A percentile compares a stretch with the other conserved stretches of the same genome.
Conservation (phyloP, 92 coral and sea anemone genomes). For the Plumapathes pennacea region DNA sequence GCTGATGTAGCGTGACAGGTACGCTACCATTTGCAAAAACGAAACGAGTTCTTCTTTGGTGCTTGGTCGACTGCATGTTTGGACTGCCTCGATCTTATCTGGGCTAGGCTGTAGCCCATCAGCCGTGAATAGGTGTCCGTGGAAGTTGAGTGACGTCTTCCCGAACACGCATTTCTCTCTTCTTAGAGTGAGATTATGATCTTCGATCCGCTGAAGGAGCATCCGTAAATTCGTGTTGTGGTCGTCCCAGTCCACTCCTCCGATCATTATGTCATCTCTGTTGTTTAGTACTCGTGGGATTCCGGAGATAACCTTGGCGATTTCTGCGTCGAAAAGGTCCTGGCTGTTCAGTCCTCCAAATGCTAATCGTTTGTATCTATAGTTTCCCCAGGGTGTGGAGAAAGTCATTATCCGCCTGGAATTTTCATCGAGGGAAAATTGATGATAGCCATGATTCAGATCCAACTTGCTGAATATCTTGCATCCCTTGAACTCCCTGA, state of each 20-base stretch:
- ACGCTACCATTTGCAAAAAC: conserved; percentile 61
- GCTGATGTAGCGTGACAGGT: conserved; percentile 45
- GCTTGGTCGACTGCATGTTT: conserved; percentile 27
- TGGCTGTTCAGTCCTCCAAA: conserved; percentile 59
- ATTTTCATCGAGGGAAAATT: conserved; percentile 19
- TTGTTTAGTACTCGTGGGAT: conserved; percentile 48
- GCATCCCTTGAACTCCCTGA: conserved; percentile 28
- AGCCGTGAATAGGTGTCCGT: conserved; percentile 58
- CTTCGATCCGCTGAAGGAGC: conserved; percentile 28
- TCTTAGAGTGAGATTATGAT: conserved; percentile 40
- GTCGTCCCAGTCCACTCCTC: conserved; percentile 50
- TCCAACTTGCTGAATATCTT: conserved; percentile 20
- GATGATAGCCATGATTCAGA: conserved; percentile 35
- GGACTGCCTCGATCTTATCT: conserved; percentile 45
- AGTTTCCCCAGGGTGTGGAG: conserved; percentile 37
- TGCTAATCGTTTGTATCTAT: conserved; percentile 41
- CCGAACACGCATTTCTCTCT: conserved; percentile 64
- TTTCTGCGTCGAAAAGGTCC: conserved; percentile 40
- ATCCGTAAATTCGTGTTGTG: conserved; percentile 46
- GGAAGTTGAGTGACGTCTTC: conserved; percentile 43
- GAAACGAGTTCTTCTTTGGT: conserved; percentile 52
- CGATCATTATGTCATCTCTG: conserved; percentile 53
- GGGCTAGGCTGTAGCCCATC: conserved; percentile 62
- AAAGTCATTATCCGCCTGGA: conserved; percentile 23
- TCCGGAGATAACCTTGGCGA: conserved; percentile 34